Conservation (phyloP, 1,140 invertebrate species). For the Eumaeus atala region DNA sequence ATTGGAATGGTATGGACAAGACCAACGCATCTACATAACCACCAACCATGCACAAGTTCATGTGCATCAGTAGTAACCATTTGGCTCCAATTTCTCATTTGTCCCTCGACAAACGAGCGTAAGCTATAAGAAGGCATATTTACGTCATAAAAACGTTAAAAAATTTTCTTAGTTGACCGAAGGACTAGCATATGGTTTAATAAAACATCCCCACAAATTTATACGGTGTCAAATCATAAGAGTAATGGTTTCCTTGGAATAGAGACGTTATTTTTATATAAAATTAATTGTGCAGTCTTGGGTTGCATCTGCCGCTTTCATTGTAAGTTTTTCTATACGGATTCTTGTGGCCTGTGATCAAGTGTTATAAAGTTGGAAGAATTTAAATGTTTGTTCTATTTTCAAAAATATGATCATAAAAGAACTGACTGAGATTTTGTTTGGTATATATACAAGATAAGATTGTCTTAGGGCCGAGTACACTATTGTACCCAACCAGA, state of each 20-base stretch:
- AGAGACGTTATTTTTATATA: constrained; percentile 66
- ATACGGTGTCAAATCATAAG: constrained; percentile 65
- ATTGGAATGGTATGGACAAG: too few relatives aligned
- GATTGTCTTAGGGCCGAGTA: too few relatives aligned
- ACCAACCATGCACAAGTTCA: too few relatives aligned
- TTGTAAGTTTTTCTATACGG: constrained; percentile 43
- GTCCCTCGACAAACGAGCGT: too few relatives aligned
- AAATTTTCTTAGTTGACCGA: constrained; percentile 24
- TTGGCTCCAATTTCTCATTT: too few relatives aligned
- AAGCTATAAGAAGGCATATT: too few relatives aligned
- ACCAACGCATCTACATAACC: too few relatives aligned
- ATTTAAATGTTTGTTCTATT: not conserved
- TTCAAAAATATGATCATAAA: not conserved
- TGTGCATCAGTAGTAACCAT: too few relatives aligned
- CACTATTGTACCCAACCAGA: too few relatives aligned
- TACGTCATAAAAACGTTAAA: not conserved
- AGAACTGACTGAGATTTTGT: too few relatives aligned
- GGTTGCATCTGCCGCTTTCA: constrained; percentile 57
- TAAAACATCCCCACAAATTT: constrained; percentile 61
- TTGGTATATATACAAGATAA: too few relatives aligned
- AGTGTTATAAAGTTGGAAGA: constrained; percentile 3
- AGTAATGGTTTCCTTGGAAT: constrained; percentile 68
- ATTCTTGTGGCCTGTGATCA: constrained; percentile 15
- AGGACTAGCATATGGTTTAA: constrained; percentile 45
- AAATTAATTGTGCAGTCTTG: constrained; percentile 66